Evolutionary conservation across 2,888 invertebrate genomes (phyloP).

Genomic region (Parthenolecanium corni): DNA sequence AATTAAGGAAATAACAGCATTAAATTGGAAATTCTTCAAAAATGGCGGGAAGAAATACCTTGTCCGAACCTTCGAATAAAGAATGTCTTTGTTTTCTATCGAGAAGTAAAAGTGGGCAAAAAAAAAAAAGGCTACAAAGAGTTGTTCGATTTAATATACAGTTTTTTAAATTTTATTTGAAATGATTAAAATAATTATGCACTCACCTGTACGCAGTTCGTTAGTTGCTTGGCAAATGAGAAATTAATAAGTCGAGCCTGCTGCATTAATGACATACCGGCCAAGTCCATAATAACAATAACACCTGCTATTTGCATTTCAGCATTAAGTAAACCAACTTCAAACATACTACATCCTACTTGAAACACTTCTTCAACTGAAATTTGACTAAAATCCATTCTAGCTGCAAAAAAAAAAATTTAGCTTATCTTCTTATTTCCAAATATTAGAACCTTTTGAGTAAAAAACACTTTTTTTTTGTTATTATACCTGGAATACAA

Average conservation of each 20-base stretch:
- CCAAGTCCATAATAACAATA: constrained; percentile 33
- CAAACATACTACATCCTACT: constrained; percentile 34
- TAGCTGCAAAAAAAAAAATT: constrained; percentile 30
- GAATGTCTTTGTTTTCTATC: too few relatives aligned
- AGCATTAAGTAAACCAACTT: constrained; percentile 34
- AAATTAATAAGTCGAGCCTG: constrained; percentile 34
- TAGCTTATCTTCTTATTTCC: too few relatives aligned
- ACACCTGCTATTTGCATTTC: constrained; percentile 34
- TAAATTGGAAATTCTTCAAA: too few relatives aligned
- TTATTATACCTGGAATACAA: constrained; percentile 32
- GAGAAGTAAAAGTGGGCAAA: too few relatives aligned
- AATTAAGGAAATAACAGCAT: too few relatives aligned
- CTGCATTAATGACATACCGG: constrained; percentile 32
- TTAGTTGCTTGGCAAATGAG: constrained; percentile 34
- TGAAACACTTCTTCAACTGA: constrained; percentile 33
- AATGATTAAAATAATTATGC: too few relatives aligned
- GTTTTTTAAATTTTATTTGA: too few relatives aligned
- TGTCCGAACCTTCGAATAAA: too few relatives aligned
- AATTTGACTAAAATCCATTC: constrained; percentile 32
- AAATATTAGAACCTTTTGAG: background rate
- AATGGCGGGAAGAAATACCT: too few relatives aligned
- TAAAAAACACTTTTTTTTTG: too few relatives aligned
- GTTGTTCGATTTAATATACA: too few relatives aligned
- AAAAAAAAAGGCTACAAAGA: too few relatives aligned
- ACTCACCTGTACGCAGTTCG: constrained; percentile 34